These are phyloP conservation scores for Sinocyclocheilus anshuiensis DNA, from an alignment of 2,113 vertebrate genomes.

Conservation along the genomic window DNA sequence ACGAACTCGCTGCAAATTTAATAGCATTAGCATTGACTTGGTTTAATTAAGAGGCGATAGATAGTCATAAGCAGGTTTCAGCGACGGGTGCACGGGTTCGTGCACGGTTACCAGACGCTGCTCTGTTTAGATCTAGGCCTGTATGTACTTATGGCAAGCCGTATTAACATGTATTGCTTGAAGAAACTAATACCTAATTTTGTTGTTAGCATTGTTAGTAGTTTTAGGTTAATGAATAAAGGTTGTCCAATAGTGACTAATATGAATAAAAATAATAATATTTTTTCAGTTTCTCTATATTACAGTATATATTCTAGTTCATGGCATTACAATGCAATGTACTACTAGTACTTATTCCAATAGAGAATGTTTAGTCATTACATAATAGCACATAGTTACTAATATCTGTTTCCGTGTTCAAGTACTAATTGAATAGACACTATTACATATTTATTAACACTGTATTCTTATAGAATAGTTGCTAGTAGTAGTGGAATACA, in stretches of 20 bases:
- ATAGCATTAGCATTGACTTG: neutral
- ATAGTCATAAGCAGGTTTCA: neutral
- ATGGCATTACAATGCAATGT: neutral
- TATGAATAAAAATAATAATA: neutral
- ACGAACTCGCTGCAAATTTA: neutral
- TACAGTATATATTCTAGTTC: neutral
- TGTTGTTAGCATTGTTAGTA: neutral
- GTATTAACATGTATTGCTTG: neutral
- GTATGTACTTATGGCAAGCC: constrained; percentile 18
- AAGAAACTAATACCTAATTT: neutral
- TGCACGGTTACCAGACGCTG: neutral
- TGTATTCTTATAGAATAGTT: neutral
- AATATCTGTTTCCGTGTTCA: neutral
- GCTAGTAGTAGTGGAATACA: neutral
- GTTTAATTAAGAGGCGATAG: neutral
- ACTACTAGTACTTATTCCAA: neutral
- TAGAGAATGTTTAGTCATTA: neutral
- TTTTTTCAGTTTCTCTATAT: neutral
- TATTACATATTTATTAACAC: neutral
- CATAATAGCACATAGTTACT: neutral
- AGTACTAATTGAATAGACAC: neutral
- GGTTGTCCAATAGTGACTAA: neutral
- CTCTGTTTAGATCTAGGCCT: constrained; percentile 45
- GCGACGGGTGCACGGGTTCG: constrained; percentile 8
- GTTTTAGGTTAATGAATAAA: neutral